Conservation (phyloP, 2,113 vertebrate genomes). For the Apteryx owenii region DNA sequence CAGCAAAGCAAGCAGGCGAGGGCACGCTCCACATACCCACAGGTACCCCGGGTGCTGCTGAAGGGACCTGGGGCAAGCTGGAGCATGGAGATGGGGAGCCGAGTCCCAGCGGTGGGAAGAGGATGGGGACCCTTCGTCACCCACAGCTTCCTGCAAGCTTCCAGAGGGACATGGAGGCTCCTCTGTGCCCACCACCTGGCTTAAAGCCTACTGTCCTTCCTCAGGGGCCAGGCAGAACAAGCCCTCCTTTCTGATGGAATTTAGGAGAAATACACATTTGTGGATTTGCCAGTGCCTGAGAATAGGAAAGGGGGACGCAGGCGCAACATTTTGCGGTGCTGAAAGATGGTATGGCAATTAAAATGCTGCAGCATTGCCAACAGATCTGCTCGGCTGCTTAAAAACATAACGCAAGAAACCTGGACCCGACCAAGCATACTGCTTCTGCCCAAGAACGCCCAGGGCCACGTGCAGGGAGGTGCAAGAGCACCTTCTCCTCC, state of each 20-base stretch:
- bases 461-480: background rate
- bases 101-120: background rate
- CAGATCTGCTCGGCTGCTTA: accelerated
- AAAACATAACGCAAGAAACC: accelerated
- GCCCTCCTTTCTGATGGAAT: background rate
- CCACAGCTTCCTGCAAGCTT: accelerated
- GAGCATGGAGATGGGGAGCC: background rate
- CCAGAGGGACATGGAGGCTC: background rate
- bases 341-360: background rate
- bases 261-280: background rate
- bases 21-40: background rate
- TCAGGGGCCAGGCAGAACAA: background rate
- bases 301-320: background rate
- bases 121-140: background rate
- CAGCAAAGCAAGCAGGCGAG: background rate
- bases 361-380: background rate
- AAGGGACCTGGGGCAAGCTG: background rate
- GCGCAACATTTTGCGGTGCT: accelerated
- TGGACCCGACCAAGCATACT: background rate
- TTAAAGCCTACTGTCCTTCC: background rate
- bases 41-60: background rate
- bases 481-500: background rate
- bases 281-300: background rate
- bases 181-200: no score
- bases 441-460: background rate